Evolutionary conservation across 64 coral and sea anemone genomes (phyloP).

Genomic region (Porites lutea): DNA sequence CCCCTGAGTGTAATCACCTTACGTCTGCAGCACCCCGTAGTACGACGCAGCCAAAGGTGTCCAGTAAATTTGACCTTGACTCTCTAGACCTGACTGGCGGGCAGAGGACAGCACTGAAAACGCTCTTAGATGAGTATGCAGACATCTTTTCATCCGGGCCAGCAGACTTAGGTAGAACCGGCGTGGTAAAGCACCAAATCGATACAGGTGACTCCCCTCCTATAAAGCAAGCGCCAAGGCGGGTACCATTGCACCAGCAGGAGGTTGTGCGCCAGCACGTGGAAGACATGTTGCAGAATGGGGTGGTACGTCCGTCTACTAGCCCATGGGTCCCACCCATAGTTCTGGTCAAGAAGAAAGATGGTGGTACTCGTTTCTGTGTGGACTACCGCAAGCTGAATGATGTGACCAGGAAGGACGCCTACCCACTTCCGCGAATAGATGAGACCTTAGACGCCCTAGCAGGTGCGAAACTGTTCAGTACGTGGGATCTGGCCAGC

Average conservation of each 20-base stretch:
- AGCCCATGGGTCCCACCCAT: too few species aligned
- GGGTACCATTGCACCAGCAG: slow-evolving; percentile 11
- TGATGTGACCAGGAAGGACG: too few species aligned
- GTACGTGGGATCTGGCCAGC: slow-evolving; percentile 6
- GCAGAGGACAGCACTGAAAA: too few species aligned
- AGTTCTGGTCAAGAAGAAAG: too few species aligned
- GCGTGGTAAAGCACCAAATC: slow-evolving; percentile 41
- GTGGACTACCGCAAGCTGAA: too few species aligned
- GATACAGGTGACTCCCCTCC: slow-evolving; percentile 23
- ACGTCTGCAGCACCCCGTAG: too few species aligned
- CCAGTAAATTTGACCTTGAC: background rate
- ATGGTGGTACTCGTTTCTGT: background rate
- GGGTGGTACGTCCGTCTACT: too few species aligned
- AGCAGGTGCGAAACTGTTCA: background rate
- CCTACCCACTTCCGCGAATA: too few species aligned
- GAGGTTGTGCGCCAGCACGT: background rate
- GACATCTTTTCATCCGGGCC: background rate
- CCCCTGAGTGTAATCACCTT: background rate
- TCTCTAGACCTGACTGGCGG: background rate
- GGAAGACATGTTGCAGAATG: slow-evolving; percentile 20
- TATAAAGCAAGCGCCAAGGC: slow-evolving; percentile 23
- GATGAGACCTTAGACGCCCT: too few species aligned
- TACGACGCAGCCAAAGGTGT: background rate
- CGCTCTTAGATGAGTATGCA: background rate
- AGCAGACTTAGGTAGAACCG: slow-evolving; percentile 42